A percentile compares a stretch with the other conserved stretches of the same genome.
phyloP scores from a whole-genome alignment of 2,113 vertebrate species.

The Oncorhynchus tshawytscha region DNA sequence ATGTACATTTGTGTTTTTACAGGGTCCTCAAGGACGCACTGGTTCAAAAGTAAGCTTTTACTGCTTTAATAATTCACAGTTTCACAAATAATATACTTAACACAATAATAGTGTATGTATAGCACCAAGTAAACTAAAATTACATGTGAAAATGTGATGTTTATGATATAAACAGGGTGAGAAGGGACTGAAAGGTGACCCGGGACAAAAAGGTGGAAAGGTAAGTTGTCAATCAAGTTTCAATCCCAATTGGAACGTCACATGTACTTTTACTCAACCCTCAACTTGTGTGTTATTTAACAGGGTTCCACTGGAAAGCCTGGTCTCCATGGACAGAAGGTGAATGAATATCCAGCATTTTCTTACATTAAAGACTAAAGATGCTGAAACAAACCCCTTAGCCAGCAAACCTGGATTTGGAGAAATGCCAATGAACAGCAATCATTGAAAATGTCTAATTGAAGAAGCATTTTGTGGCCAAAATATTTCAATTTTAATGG shows the following conservation, averaged over 20 bases:
- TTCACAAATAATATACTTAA: too few relatives aligned
- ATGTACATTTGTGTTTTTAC: background rate
- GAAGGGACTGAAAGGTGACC: slow-evolving; percentile 20
- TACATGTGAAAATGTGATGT: background rate
- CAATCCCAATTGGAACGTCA: background rate
- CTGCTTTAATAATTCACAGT: background rate
- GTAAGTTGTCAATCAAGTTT: background rate
- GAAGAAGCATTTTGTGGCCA: background rate
- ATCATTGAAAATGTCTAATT: background rate
- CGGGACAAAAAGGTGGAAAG: slow-evolving; percentile 18
- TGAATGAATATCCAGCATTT: background rate
- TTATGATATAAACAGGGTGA: slow-evolving; percentile 25
- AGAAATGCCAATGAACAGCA: background rate
- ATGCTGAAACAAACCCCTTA: background rate
- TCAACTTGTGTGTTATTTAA: background rate
- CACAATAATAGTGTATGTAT: background rate
- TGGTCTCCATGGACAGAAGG: slow-evolving; percentile 27
- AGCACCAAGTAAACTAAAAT: background rate
- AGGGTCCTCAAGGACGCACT: slow-evolving; percentile 28
- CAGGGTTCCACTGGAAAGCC: slow-evolving; percentile 22
- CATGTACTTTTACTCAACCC: background rate
- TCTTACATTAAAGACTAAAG: background rate
- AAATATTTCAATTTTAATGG: background rate
- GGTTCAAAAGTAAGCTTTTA: slow-evolving; percentile 29
- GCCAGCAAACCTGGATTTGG: background rate